These are phyloP conservation scores for Pantherophis alleghaniensis DNA, from an alignment of 2,797 vertebrate species.

Conservation along the genomic window DNA sequence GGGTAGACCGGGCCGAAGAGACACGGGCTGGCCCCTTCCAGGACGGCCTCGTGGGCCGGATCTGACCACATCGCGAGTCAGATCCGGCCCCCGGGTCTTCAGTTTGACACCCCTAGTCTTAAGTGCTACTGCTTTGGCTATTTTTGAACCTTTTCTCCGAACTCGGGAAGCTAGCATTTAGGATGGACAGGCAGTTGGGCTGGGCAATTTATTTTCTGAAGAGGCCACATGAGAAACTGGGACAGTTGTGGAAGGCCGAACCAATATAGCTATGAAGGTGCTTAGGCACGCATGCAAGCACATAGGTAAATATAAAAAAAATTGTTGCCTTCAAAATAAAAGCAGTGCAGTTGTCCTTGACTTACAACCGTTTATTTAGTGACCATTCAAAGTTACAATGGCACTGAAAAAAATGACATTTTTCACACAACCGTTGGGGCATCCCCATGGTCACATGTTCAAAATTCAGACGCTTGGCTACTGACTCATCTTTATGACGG, in stretches of 20 bases:
- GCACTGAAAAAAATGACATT: neutral
- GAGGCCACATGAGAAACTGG: neutral
- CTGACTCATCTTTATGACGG: neutral
- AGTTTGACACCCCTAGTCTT: too few relatives aligned
- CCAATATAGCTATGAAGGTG: neutral
- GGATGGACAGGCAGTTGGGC: neutral
- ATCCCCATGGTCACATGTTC: neutral
- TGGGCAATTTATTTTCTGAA: too few relatives aligned
- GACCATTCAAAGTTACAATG: neutral
- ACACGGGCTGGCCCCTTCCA: too few relatives aligned
- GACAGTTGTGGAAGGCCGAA: neutral
- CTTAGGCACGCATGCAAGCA: neutral
- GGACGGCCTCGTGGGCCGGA: too few relatives aligned
- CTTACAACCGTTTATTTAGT: neutral
- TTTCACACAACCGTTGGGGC: neutral
- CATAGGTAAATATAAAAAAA: neutral
- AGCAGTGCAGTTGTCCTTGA: neutral
- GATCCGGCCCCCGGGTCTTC: too few relatives aligned
- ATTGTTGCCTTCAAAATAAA: neutral
- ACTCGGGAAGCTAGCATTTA: neutral
- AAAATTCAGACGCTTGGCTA: neutral
- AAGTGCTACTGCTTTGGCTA: too few relatives aligned
- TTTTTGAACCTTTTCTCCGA: neutral
- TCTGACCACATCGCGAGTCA: too few relatives aligned
- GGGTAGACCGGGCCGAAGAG: too few relatives aligned